These are phyloP conservation scores for Chlamydotis undulata DNA, from an alignment of 2,113 vertebrate species.

Conservation along the genomic window DNA sequence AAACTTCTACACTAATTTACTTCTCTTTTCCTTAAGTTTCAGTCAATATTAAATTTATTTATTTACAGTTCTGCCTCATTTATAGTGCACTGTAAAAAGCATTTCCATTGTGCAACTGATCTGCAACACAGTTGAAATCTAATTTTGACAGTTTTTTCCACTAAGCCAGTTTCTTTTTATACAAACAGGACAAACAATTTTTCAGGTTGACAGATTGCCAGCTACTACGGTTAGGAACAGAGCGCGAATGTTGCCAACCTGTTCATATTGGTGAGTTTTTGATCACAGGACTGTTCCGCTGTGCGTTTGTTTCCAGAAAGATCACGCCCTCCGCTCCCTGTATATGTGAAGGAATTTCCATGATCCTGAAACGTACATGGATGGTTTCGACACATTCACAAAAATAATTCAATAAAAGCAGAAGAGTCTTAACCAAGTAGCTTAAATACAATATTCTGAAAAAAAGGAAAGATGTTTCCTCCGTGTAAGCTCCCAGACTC, in stretches of 20 bases:
- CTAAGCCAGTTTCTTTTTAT: background rate
- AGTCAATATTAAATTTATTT: background rate
- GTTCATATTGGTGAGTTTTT: conserved; percentile 98
- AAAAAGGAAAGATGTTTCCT: background rate
- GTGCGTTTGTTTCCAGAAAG: conserved; percentile 97
- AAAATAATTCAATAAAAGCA: background rate
- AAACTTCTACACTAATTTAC: background rate
- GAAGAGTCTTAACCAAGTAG: background rate
- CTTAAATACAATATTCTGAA: background rate
- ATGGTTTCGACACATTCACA: background rate
- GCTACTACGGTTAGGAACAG: accelerated
- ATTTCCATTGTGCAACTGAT: accelerated
- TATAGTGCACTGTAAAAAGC: background rate
- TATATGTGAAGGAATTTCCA: conserved; percentile 96
- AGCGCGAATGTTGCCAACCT: conserved; percentile 61
- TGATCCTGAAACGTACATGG: conserved; percentile 79
- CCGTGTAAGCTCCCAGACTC: background rate
- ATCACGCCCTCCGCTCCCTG: conserved; percentile 93
- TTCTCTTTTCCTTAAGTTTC: background rate
- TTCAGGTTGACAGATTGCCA: background rate
- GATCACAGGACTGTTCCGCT: conserved; percentile 95
- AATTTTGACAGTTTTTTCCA: accelerated
- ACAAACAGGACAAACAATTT: accelerated
- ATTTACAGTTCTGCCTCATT: background rate
- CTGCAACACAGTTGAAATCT: background rate